These are phyloP conservation scores for Coryphaenoides rupestris DNA, from an alignment of 2,113 vertebrate species.

Conservation along the genomic window DNA sequence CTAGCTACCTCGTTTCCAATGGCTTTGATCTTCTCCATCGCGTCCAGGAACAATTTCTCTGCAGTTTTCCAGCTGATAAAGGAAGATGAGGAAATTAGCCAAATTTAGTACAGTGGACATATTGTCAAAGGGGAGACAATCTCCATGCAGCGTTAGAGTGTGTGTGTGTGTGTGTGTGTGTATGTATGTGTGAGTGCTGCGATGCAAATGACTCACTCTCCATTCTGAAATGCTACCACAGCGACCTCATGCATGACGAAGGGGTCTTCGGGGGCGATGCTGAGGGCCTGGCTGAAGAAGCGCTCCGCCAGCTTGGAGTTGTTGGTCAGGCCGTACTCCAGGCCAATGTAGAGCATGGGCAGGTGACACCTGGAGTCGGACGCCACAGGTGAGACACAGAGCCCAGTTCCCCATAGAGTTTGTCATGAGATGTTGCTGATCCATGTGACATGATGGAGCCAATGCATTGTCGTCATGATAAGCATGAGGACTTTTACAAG, in stretches of 20 bases:
- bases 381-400: not conserved
- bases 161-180: not conserved
- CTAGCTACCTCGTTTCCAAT: conserved; percentile 91
- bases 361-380: conserved; percentile 83
- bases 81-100: conserved; percentile 8
- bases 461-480: no score
- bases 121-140: not conserved
- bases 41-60: conserved; percentile 95
- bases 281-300: conserved; percentile 97
- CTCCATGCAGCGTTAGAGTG: not conserved
- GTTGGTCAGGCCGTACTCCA: conserved; percentile 98
- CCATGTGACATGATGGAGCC: no score
- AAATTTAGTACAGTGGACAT: not conserved
- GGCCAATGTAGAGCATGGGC: conserved; percentile 96
- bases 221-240: conserved; percentile 97
- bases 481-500: no score
- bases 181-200: not conserved
- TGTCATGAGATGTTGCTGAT: not conserved
- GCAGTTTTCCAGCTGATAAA: conserved; percentile 93
- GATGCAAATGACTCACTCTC: conserved; percentile 83
- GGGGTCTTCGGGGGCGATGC: conserved; percentile 96
- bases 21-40: conserved; percentile 97
- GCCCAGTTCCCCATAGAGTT: no score
- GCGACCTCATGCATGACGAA: conserved; percentile 98
- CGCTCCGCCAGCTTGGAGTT: conserved; percentile 96